Evolutionary conservation across 2,113 vertebrate species (phyloP).

Genomic region (Mesitornis unicolor): DNA sequence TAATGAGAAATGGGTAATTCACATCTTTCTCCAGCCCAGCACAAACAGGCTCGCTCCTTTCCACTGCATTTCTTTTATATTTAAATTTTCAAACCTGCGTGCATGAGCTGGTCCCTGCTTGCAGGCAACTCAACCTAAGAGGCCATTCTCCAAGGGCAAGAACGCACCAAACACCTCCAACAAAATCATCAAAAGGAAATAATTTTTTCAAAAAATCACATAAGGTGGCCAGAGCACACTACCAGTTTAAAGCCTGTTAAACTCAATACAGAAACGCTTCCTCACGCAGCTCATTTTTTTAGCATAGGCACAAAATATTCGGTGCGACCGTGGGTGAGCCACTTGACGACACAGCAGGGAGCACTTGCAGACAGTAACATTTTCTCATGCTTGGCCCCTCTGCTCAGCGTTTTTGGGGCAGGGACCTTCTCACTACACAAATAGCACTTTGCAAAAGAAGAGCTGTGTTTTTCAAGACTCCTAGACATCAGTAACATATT

Average conservation of each 20-base stretch:
- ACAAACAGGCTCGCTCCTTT: background rate
- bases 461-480: background rate
- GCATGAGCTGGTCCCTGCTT: accelerated
- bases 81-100: background rate
- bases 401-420: background rate
- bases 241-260: background rate
- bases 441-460: background rate
- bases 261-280: background rate
- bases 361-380: background rate
- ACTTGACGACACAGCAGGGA: background rate
- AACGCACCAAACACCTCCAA: background rate
- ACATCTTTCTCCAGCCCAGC: background rate
- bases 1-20: background rate
- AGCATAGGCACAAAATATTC: background rate
- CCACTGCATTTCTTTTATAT: background rate
- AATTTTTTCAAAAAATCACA: background rate
- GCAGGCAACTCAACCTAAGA: background rate
- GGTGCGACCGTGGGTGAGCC: background rate
- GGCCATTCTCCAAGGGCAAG: background rate
- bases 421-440: background rate
- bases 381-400: background rate
- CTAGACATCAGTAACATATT: background rate
- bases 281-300: background rate
- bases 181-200: background rate
- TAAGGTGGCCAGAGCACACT: too few species aligned